A percentile compares a stretch with the other conserved stretches of the same genome.
Evolutionary conservation across 1,140 invertebrate species (phyloP).

Genomic region (Drosophila burlai): DNA sequence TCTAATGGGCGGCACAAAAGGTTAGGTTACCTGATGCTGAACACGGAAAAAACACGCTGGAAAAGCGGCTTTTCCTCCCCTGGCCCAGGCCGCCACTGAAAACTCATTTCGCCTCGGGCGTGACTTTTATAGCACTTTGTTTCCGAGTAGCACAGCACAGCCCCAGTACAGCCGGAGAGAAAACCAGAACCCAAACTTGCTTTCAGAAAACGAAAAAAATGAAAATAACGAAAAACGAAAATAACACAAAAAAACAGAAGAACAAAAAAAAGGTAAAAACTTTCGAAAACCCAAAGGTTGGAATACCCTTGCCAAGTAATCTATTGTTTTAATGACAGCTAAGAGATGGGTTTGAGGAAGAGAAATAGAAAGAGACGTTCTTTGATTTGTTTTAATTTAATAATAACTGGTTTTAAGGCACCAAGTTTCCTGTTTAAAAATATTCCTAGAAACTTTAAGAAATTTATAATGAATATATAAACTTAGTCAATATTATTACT

Average conservation of each 20-base stretch:
- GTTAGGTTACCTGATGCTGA: constrained; percentile 76
- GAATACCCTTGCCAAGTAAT: constrained; percentile 12
- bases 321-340: constrained; percentile 18
- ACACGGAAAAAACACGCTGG: constrained; percentile 50
- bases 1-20: constrained; percentile 83
- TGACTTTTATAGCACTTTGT: constrained; percentile 83
- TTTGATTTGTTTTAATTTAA: background rate
- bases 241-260: constrained; percentile 21
- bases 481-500: background rate
- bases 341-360: background rate
- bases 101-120: constrained; percentile 80
- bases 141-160: constrained; percentile 34
- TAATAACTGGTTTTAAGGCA: background rate
- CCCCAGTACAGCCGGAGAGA: constrained; percentile 24
- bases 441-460: no score
- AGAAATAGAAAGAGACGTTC: background rate
- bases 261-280: constrained; percentile 14
- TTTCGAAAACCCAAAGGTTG: constrained; percentile 31
- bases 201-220: background rate
- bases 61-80: constrained; percentile 38
- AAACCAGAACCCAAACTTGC: constrained; percentile 41
- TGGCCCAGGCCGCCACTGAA: constrained; percentile 44
- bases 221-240: constrained; percentile 22
- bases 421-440: background rate
- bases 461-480: no score